These are phyloP conservation scores for Oryzias celebensis DNA, from an alignment of 2,113 vertebrate species.

Conservation along the genomic window DNA sequence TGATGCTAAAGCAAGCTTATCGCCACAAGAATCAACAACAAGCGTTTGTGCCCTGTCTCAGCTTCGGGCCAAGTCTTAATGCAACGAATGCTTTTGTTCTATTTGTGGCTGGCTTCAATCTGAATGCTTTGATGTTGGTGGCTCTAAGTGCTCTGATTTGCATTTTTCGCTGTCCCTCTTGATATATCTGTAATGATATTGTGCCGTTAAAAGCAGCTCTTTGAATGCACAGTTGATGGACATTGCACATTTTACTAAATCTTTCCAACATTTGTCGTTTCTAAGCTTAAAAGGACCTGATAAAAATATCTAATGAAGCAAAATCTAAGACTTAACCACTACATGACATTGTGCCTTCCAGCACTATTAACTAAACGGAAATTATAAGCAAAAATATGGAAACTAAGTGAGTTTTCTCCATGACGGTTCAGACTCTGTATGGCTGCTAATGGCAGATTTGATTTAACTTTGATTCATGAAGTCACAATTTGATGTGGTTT, in stretches of 20 bases:
- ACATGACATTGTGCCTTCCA: no score
- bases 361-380: no score
- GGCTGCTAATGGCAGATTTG: no score
- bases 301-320: no score
- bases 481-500: no score
- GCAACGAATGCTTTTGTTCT: constrained; percentile 80
- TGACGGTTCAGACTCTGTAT: no score
- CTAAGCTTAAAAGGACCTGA: no score
- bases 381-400: no score
- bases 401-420: no score
- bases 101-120: constrained; percentile 76
- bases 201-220: constrained; percentile 48
- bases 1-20: constrained; percentile 82
- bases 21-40: constrained; percentile 83
- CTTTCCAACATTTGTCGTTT: no score
- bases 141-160: constrained; percentile 73
- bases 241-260: constrained; percentile 14
- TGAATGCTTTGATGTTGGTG: constrained; percentile 77
- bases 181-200: constrained; percentile 71
- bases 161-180: constrained; percentile 65
- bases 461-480: no score
- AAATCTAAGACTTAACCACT: no score
- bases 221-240: constrained; percentile 28
- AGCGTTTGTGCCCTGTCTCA: constrained; percentile 73
- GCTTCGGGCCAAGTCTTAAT: constrained; percentile 78